Conservation (phyloP, 1,140 invertebrate species). For the Drosophila elegans region DNA sequence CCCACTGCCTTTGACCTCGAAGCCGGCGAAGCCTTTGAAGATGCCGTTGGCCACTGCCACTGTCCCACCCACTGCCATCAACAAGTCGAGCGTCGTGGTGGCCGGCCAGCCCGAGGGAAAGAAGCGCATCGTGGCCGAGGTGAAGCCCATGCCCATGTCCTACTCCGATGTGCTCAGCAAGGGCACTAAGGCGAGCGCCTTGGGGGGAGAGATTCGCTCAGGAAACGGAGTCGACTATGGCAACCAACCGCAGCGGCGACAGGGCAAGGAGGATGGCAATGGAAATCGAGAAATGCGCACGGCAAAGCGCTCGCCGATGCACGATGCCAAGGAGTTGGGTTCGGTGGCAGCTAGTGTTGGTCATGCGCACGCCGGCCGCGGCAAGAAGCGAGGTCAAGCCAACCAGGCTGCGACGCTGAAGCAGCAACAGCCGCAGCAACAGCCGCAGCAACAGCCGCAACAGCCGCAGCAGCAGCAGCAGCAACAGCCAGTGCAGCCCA, state of each 20-base stretch:
- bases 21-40: conserved; percentile 32
- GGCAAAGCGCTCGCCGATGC: conserved; percentile 69
- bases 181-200: conserved; percentile 72
- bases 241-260: conserved; percentile 41
- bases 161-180: conserved; percentile 93
- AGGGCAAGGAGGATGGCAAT: conserved; percentile 55
- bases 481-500: conserved; percentile 9
- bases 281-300: conserved; percentile 47
- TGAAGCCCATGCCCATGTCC: conserved; percentile 92
- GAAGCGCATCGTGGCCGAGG: conserved; percentile 92
- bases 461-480: conserved; percentile 24
- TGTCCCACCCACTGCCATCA: conserved; percentile 48
- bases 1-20: conserved; percentile 36
- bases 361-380: conserved; percentile 44
- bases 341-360: conserved; percentile 7
- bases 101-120: conserved; percentile 75
- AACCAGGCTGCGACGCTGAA: conserved; percentile 38
- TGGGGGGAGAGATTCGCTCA: conserved; percentile 26
- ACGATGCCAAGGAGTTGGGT: conserved; percentile 68
- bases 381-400: conserved; percentile 60
- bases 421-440: conserved; percentile 32
- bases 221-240: conserved; percentile 41
- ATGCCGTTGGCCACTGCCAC: conserved; percentile 42
- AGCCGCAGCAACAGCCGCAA: conserved; percentile 12
- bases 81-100: conserved; percentile 73